phyloP scores from a whole-genome alignment of 1,140 invertebrate genomes.

The Apis mellifera region Amel_HAv3.1 CM009931.2:13652501-13653000 shows the following conservation, averaged over 20 bases:
- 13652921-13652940: too few relatives aligned
- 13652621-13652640: not conserved
- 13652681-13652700: constrained; percentile 45
- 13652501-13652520: constrained; percentile 56
- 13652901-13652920: too few relatives aligned
- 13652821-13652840: too few relatives aligned
- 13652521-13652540: constrained; percentile 54
- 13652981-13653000: too few relatives aligned
- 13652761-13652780: not conserved
- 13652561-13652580: not conserved
- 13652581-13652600: too few relatives aligned
- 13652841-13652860: not conserved
- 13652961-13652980: too few relatives aligned
- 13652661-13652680: constrained; percentile 52
- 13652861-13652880: not conserved
- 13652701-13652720: not conserved
- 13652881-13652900: not conserved
- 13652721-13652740: constrained; percentile 19
- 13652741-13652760: not conserved
- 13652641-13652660: constrained; percentile 44
- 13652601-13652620: too few relatives aligned
- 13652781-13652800: not conserved
- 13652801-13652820: too few relatives aligned
- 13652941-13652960: too few relatives aligned
- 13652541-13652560: constrained; percentile 23